These are phyloP conservation scores for Acleris holmiana DNA, from an alignment of 2,888 invertebrate genomes.

Conservation along the genomic window DNA sequence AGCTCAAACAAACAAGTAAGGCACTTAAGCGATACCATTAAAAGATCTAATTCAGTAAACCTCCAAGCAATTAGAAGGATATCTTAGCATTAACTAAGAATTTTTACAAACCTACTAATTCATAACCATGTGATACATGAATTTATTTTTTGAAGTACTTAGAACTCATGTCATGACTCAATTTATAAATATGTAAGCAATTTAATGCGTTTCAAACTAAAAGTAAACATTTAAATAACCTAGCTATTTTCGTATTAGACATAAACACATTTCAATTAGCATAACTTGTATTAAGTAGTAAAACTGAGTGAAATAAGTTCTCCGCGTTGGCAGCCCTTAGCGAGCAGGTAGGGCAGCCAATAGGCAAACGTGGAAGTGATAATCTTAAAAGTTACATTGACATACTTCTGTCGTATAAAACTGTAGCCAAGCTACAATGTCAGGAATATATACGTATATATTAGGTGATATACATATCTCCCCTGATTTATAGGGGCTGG, in stretches of 20 bases:
- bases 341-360: conserved; percentile 62
- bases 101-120: too few relatives aligned
- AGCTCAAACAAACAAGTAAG: too few relatives aligned
- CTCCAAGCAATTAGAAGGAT: too few relatives aligned
- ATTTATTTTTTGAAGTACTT: too few relatives aligned
- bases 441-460: conserved; percentile 47
- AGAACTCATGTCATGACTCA: too few relatives aligned
- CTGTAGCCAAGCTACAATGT: conserved; percentile 73
- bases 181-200: too few relatives aligned
- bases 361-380: conserved; percentile 75
- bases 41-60: too few relatives aligned
- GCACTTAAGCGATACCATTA: too few relatives aligned
- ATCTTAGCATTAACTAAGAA: too few relatives aligned
- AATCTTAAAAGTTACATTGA: conserved; percentile 83
- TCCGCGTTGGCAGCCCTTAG: conserved; percentile 53
- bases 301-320: conserved; percentile 14
- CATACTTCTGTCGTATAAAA: conserved; percentile 78
- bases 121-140: too few relatives aligned
- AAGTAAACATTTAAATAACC: background rate
- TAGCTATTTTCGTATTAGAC: conserved; percentile 1
- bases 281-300: conserved; percentile 18
- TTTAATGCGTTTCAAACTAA: too few relatives aligned
- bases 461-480: conserved; percentile 49
- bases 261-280: conserved; percentile 18
- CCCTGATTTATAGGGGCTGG: conserved; percentile 71